Percentiles rank a stretch among this genome's conserved stretches.
Evolutionary conservation across 1,140 invertebrate genomes (phyloP).

Genomic region (Brachionus paranguensis): DNA sequence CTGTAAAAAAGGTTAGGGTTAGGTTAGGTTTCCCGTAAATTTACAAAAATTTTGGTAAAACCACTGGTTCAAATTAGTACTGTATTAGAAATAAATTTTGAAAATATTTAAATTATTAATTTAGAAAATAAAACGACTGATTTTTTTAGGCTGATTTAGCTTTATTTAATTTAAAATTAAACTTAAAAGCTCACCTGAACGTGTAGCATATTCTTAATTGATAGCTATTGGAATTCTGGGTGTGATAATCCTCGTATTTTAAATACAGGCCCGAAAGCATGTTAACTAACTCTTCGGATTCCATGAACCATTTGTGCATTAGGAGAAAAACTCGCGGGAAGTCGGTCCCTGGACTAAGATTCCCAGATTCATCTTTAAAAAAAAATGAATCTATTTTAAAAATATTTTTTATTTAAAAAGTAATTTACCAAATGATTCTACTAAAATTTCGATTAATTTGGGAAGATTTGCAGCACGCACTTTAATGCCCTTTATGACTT

Average conservation of each 20-base stretch:
- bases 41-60: too few species aligned
- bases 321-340: slow-evolving; percentile 55
- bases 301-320: slow-evolving; percentile 57
- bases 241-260: slow-evolving; percentile 41
- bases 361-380: not conserved
- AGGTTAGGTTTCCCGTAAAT: too few species aligned
- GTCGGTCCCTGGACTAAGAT: slow-evolving; percentile 44
- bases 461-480: slow-evolving; percentile 52
- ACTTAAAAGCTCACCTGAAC: slow-evolving; percentile 44
- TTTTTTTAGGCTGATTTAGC: too few species aligned
- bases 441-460: slow-evolving; percentile 50
- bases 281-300: slow-evolving; percentile 53
- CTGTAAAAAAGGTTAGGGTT: too few species aligned
- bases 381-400: not conserved
- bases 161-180: too few species aligned
- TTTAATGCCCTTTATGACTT: slow-evolving; percentile 48
- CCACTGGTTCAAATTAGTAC: too few species aligned
- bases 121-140: too few species aligned
- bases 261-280: slow-evolving; percentile 43
- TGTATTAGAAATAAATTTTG: too few species aligned
- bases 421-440: slow-evolving; percentile 53
- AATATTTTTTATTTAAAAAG: not conserved
- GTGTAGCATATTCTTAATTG: slow-evolving; percentile 34
- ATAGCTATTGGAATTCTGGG: slow-evolving; percentile 42
- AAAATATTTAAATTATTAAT: too few species aligned